Evolutionary conservation across 2,797 vertebrate genomes (phyloP).

Genomic region (Anabacerthia variegaticeps): DNA sequence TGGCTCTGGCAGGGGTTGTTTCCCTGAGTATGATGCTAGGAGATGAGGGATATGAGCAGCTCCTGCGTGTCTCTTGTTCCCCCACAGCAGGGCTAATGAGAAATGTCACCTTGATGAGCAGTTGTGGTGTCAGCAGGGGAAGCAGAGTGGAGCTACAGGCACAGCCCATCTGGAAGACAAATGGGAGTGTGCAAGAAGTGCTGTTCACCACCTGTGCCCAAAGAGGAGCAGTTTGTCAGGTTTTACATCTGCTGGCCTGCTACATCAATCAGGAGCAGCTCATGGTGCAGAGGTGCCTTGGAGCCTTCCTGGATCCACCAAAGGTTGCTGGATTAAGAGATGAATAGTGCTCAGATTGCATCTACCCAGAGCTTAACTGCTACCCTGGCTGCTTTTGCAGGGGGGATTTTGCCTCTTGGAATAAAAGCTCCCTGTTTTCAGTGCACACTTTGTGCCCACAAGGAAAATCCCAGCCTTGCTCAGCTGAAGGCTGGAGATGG

Average conservation of each 20-base stretch:
- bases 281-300: not conserved
- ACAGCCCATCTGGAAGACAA: not conserved
- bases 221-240: not conserved
- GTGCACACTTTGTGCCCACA: fast-evolving
- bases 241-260: not conserved
- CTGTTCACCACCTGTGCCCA: not conserved
- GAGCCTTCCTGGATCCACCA: not conserved
- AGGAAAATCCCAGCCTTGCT: not conserved
- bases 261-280: not conserved
- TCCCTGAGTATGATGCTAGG: not conserved
- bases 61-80: not conserved
- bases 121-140: not conserved
- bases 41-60: not conserved
- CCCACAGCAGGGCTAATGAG: not conserved
- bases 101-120: not conserved
- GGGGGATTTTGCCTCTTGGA: not conserved
- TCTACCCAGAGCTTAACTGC: not conserved
- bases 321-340: not conserved
- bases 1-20: fast-evolving
- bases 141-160: not conserved
- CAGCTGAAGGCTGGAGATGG: not conserved
- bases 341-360: not conserved
- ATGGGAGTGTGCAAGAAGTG: not conserved
- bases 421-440: not conserved
- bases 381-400: not conserved